Evolutionary conservation across 1,140 invertebrate genomes (phyloP).

Genomic region (Formica exsecta): DNA sequence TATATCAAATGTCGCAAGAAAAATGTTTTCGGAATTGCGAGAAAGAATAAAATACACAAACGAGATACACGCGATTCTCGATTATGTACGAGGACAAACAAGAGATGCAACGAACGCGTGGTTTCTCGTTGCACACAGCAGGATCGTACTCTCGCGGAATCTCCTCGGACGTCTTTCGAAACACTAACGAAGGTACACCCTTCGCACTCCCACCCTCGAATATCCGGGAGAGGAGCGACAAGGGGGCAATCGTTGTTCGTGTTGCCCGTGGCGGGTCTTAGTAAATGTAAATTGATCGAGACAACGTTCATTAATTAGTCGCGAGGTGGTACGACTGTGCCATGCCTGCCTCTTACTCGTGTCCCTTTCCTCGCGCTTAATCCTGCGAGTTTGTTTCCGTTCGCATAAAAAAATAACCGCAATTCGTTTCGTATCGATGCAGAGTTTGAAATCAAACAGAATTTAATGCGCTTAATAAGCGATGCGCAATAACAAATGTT

Average conservation of each 20-base stretch:
- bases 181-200: conserved; percentile 76
- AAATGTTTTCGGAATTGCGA: background rate
- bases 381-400: conserved; percentile 25
- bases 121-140: conserved; percentile 20
- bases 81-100: background rate
- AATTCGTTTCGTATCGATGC: background rate
- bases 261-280: conserved; percentile 49
- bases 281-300: conserved; percentile 80
- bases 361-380: conserved; percentile 18
- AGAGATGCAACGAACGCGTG: background rate
- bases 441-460: background rate
- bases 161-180: conserved; percentile 50
- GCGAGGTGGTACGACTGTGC: conserved; percentile 68
- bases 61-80: background rate
- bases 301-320: conserved; percentile 81
- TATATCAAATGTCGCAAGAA: background rate
- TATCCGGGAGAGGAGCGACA: background rate
- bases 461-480: background rate
- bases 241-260: conserved; percentile 30
- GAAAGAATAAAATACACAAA: background rate
- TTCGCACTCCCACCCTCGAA: conserved; percentile 46
- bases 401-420: conserved; percentile 11
- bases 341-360: conserved; percentile 49
- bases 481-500: conserved; percentile 4
- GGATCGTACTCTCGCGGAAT: conserved; percentile 56